phyloP scores from a whole-genome alignment of 2,888 invertebrate genomes.

The Ormyrus thymus region DNA sequence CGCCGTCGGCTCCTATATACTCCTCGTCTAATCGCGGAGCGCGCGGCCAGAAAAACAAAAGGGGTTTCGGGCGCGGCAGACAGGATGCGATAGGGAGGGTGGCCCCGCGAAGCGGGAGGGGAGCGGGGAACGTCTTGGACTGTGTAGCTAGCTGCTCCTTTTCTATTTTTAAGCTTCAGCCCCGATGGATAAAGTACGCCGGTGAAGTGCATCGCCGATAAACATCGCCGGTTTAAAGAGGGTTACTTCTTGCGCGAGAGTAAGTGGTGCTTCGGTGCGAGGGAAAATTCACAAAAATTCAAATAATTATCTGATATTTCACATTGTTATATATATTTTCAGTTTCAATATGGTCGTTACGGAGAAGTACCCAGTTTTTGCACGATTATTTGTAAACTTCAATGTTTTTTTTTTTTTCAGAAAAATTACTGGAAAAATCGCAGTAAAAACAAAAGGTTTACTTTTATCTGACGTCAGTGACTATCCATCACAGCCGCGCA shows the following conservation, averaged over 20 bases:
- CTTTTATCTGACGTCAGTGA: too few species aligned
- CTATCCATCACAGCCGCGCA: too few species aligned
- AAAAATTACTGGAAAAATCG: too few species aligned
- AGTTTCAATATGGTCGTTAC: too few species aligned
- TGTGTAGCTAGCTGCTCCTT: constrained; percentile 6
- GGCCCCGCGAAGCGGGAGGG: neutral
- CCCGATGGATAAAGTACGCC: constrained; percentile 35
- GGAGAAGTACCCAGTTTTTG: too few species aligned
- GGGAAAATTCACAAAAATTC: neutral
- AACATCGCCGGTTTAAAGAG: constrained; percentile 16
- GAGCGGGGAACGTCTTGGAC: neutral
- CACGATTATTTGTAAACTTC: too few species aligned
- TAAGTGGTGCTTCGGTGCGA: constrained; percentile 5
- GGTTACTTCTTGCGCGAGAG: constrained; percentile 6
- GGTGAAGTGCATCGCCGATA: constrained; percentile 21
- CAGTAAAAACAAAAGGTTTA: too few species aligned
- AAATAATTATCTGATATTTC: too few species aligned
- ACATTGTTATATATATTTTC: too few species aligned
- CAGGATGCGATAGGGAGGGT: constrained; percentile 2
- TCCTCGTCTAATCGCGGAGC: neutral
- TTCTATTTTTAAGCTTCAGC: constrained; percentile 46
- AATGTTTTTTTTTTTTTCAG: too few species aligned
- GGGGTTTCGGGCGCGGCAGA: constrained; percentile 25
- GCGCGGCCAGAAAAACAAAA: constrained; percentile 4
- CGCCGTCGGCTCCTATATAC: neutral